Conservation (phyloP, 1,140 invertebrate species). For the Sesamia nonagrioides region DNA sequence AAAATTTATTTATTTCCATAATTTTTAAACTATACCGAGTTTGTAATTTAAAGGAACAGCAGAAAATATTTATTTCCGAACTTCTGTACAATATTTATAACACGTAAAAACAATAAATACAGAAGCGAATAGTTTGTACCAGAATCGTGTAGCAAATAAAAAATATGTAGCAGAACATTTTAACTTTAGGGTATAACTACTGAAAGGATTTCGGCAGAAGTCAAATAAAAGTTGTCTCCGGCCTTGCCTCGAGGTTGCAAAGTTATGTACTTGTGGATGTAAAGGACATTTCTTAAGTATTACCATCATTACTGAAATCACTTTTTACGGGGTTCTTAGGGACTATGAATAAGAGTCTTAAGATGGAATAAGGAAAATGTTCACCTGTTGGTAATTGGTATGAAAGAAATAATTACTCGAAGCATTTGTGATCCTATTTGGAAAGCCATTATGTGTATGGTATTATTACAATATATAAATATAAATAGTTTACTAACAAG, state of each 20-base stretch:
- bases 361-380: neutral
- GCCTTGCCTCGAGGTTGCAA: constrained; percentile 21
- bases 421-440: no score
- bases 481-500: neutral
- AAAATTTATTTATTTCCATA: neutral
- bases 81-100: neutral
- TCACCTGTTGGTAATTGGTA: neutral
- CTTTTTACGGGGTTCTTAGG: neutral
- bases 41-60: no score
- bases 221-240: constrained; percentile 44
- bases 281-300: constrained; percentile 24
- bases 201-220: constrained; percentile 29
- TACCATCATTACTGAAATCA: constrained; percentile 16
- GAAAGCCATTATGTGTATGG: no score
- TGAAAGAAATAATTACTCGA: no score
- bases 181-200: constrained; percentile 15
- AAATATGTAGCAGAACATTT: neutral
- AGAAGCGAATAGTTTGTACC: neutral
- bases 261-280: constrained; percentile 29
- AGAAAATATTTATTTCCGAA: no score
- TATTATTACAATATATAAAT: no score
- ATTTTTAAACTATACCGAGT: constrained; percentile 48
- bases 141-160: neutral
- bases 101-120: constrained; percentile 8
- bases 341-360: constrained; percentile 18